phyloP scores from a whole-genome alignment of 1,140 invertebrate species.

The Bilobella aurantiaca region DNA sequence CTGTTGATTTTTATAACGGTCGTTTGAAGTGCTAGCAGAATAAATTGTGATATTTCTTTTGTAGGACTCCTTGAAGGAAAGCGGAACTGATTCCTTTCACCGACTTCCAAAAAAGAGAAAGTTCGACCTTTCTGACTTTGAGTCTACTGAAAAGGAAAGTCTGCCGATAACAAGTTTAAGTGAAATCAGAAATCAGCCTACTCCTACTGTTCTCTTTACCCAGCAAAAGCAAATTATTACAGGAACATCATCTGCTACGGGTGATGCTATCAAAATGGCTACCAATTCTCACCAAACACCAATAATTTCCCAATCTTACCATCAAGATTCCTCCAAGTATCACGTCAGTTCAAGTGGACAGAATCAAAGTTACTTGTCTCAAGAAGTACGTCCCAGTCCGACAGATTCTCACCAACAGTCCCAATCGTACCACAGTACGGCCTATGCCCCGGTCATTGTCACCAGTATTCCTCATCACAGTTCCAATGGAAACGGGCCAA shows the following conservation, averaged over 20 bases:
- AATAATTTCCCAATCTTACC: background rate
- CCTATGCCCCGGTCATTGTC: background rate
- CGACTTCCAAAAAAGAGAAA: slow-evolving; percentile 33
- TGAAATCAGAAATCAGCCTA: background rate
- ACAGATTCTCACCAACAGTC: background rate
- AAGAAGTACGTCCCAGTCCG: background rate
- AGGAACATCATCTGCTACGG: no score
- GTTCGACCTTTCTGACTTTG: slow-evolving; percentile 33
- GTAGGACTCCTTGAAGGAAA: background rate
- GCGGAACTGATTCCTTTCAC: slow-evolving; percentile 17
- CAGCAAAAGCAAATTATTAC: background rate
- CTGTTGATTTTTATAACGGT: no score
- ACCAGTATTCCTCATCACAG: background rate
- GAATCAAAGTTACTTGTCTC: background rate
- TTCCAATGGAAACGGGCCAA: background rate
- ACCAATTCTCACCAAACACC: background rate
- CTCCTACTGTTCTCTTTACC: background rate
- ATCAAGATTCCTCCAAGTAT: no score
- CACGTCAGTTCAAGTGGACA: no score
- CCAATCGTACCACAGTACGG: background rate
- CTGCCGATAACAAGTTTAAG: background rate
- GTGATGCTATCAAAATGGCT: background rate
- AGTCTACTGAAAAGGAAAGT: slow-evolving; percentile 19
- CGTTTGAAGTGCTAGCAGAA: no score
- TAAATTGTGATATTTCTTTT: background rate